Conservation (phyloP, 1,140 invertebrate genomes). For the Gryon sp. region DNA sequence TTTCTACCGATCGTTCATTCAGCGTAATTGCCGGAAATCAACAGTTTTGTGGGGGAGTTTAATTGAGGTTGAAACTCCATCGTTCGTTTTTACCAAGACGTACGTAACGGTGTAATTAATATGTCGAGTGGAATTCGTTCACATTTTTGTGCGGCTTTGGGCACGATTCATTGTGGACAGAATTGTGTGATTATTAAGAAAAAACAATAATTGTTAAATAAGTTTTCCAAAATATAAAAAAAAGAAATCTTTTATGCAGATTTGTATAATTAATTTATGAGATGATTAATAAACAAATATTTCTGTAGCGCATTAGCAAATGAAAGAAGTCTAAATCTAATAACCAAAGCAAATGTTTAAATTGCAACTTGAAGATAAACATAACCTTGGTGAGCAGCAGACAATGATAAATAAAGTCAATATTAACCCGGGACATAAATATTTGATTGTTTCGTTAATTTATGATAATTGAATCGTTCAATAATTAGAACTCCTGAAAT, state of each 20-base stretch:
- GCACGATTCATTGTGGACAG: conserved; percentile 18
- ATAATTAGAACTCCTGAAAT: too few relatives aligned
- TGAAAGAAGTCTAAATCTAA: conserved; percentile 26
- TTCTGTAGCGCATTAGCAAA: too few relatives aligned
- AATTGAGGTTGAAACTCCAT: conserved; percentile 52
- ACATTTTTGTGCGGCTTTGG: conserved; percentile 18
- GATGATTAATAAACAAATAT: too few relatives aligned
- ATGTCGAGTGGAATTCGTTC: conserved; percentile 44
- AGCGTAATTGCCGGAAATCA: conserved; percentile 60
- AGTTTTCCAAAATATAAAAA: too few relatives aligned
- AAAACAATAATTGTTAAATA: too few relatives aligned
- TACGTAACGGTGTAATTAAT: conserved; percentile 56
- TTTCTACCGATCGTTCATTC: conserved; percentile 47
- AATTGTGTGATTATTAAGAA: not conserved
- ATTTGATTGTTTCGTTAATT: not conserved
- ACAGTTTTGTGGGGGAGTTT: conserved; percentile 61
- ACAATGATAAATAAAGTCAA: conserved; percentile 24
- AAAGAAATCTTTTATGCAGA: too few relatives aligned
- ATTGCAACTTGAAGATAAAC: conserved; percentile 28
- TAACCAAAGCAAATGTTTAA: conserved; percentile 30
- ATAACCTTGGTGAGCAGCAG: conserved; percentile 32
- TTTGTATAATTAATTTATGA: not conserved
- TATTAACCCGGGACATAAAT: conserved; percentile 37
- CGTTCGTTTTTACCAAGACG: conserved; percentile 27
- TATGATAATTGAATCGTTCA: not conserved